These are phyloP conservation scores for Lophius piscatorius DNA, from an alignment of 2,113 vertebrate species.

Conservation along the genomic window DNA sequence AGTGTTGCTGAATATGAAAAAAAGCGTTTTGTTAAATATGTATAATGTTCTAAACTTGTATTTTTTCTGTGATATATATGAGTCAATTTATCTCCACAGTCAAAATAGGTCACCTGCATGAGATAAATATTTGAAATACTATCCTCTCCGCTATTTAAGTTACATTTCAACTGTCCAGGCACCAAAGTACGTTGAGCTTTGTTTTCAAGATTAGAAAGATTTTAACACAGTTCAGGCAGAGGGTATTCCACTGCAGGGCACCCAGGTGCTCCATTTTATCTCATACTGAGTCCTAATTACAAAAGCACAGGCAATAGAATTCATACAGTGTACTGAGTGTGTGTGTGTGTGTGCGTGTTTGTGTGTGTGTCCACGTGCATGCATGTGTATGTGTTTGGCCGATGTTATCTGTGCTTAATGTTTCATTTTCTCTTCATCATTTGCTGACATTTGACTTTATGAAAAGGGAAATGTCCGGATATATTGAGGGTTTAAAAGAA, in stretches of 20 bases:
- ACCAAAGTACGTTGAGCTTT: conserved; percentile 34
- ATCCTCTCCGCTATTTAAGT: conserved; percentile 22
- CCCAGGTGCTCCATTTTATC: conserved; percentile 72
- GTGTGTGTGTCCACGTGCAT: conserved; percentile 12
- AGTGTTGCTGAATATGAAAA: background rate
- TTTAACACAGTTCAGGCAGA: conserved; percentile 31
- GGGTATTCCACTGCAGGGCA: conserved; percentile 70
- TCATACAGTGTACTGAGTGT: conserved; percentile 38
- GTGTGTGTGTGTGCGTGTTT: conserved; percentile 28
- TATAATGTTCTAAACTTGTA: conserved; percentile 16
- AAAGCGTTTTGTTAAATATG: background rate
- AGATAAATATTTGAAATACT: conserved; percentile 27
- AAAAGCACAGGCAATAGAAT: conserved; percentile 75
- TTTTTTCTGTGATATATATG: background rate
- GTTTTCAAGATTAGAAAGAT: conserved; percentile 50
- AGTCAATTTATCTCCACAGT: background rate
- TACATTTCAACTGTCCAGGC: conserved; percentile 31
- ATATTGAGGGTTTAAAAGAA: no score
- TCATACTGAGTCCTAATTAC: conserved; percentile 74
- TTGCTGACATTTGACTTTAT: no score
- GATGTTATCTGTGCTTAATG: no score
- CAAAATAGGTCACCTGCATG: conserved; percentile 18
- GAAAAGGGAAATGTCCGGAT: conserved; percentile 12
- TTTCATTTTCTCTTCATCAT: no score
- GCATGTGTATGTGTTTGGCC: conserved; percentile 1